These are phyloP conservation scores for Arvicanthis niloticus DNA, from an alignment of 2,113 vertebrate species.

Conservation along the genomic window DNA sequence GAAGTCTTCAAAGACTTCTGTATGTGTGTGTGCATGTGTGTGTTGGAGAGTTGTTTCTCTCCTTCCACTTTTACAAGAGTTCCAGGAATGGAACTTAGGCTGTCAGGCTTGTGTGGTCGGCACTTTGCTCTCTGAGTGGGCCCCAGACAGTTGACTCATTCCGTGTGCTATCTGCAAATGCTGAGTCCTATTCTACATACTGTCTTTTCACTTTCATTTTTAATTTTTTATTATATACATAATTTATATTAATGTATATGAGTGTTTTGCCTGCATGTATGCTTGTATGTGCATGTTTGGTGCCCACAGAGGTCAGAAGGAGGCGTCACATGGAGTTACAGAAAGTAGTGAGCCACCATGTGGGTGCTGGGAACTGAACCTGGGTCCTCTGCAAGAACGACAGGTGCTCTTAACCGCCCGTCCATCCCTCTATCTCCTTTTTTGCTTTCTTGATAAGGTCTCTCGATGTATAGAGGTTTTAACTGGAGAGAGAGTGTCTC, in stretches of 20 bases:
- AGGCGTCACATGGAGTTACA: not conserved
- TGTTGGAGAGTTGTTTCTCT: not conserved
- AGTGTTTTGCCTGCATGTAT: not conserved
- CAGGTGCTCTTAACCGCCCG: not conserved
- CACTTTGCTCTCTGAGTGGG: not conserved
- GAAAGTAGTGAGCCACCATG: not conserved
- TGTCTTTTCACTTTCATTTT: not conserved
- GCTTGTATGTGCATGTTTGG: not conserved
- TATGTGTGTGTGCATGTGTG: not conserved
- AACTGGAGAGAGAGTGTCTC: not conserved
- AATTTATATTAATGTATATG: not conserved
- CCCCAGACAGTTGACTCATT: no score
- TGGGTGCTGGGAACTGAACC: not conserved
- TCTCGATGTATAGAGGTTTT: not conserved
- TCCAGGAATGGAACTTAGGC: not conserved
- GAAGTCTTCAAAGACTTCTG: not conserved
- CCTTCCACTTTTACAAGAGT: not conserved
- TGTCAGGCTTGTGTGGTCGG: not conserved
- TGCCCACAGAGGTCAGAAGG: not conserved
- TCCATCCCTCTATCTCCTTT: not conserved
- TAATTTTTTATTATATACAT: not conserved
- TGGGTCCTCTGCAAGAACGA: not conserved
- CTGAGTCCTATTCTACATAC: not conserved
- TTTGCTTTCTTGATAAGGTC: not conserved
- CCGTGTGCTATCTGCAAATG: not conserved